These are phyloP conservation scores for Neostethus bicornis DNA, from an alignment of 2,797 vertebrate genomes.

Conservation along the genomic window DNA sequence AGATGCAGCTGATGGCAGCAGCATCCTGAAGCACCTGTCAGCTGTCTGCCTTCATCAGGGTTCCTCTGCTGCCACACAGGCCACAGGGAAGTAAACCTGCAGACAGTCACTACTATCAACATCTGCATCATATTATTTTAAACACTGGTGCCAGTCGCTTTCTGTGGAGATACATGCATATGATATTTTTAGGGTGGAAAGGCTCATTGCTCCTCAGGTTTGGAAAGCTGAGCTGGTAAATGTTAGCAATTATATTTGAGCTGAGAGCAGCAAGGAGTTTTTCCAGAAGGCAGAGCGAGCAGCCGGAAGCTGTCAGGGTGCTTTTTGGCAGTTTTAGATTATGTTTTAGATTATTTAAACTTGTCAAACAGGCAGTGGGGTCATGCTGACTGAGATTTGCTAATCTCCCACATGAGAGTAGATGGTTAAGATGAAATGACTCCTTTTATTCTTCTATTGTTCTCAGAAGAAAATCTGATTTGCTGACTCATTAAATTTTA, in stretches of 20 bases:
- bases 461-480: too few species aligned
- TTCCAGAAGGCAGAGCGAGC: slow-evolving; percentile 47
- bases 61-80: slow-evolving; percentile 74
- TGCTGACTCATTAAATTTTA: too few species aligned
- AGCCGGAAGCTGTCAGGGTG: slow-evolving; percentile 61
- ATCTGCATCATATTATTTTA: slow-evolving; percentile 83
- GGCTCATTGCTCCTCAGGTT: slow-evolving; percentile 57
- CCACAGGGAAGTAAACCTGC: slow-evolving; percentile 70
- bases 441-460: neutral
- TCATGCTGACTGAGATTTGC: slow-evolving; percentile 26
- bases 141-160: slow-evolving; percentile 77
- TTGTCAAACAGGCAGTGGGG: slow-evolving; percentile 32
- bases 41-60: slow-evolving; percentile 81
- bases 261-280: slow-evolving; percentile 34
- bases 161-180: slow-evolving; percentile 61
- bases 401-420: slow-evolving; percentile 25
- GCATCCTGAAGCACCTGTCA: slow-evolving; percentile 82
- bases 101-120: slow-evolving; percentile 75
- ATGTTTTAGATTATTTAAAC: slow-evolving; percentile 60
- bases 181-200: slow-evolving; percentile 36
- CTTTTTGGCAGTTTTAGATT: slow-evolving; percentile 69
- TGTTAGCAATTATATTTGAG: slow-evolving; percentile 73
- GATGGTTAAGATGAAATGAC: neutral
- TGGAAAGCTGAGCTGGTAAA: slow-evolving; percentile 73
- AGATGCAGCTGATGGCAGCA: slow-evolving; percentile 78